Percentiles rank a stretch among this genome's conserved stretches.
Conservation (phyloP, 2,797 vertebrate genomes). For the Coilia nasus region DNA sequence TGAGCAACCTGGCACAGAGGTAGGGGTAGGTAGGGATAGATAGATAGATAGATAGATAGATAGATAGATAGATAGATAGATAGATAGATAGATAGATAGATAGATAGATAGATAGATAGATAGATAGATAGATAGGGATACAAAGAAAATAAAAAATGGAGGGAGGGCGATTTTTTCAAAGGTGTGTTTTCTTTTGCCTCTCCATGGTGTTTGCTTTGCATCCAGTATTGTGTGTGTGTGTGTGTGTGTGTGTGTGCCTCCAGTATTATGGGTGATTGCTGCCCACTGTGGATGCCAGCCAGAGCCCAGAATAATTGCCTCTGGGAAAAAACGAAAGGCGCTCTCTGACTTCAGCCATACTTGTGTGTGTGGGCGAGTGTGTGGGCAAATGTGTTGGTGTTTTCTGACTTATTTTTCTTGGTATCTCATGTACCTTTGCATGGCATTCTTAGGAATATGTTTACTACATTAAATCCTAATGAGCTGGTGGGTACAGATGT, state of each 20-base stretch:
- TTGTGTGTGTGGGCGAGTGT: too few species aligned
- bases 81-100: not conserved
- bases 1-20: not conserved
- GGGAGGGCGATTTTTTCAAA: not conserved
- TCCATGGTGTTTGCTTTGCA: not conserved
- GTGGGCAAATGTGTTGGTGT: too few species aligned
- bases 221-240: not conserved
- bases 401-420: not conserved
- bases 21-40: not conserved
- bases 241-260: too few species aligned
- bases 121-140: too few species aligned
- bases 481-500: not conserved
- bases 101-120: too few species aligned
- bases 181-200: constrained; percentile 4
- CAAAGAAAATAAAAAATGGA: too few species aligned
- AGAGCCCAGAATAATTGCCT: not conserved
- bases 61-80: not conserved
- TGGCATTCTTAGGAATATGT: not conserved
- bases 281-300: not conserved
- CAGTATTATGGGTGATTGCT: not conserved
- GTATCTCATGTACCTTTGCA: not conserved
- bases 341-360: not conserved
- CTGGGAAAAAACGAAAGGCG: not conserved
- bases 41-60: not conserved
- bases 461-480: not conserved